Evolutionary conservation across 2,113 vertebrate genomes (phyloP).

Genomic region (Nipponia nippon): DNA sequence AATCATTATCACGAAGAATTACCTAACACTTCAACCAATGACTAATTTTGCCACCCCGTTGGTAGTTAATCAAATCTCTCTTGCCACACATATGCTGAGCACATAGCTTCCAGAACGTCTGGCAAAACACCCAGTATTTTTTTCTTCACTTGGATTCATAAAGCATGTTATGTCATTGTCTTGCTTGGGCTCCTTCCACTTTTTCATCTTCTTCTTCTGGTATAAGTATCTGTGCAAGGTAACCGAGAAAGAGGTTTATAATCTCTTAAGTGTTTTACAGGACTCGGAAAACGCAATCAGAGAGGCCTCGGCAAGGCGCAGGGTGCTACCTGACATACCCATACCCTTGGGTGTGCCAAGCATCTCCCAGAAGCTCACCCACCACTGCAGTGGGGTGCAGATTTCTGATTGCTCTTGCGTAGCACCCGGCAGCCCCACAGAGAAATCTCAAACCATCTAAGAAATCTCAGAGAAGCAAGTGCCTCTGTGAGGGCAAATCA

Average conservation of each 20-base stretch:
- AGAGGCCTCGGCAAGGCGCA: rapidly evolving
- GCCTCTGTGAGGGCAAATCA: neutral
- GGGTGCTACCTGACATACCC: neutral
- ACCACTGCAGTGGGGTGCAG: rapidly evolving
- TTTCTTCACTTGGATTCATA: neutral
- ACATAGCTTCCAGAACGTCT: neutral
- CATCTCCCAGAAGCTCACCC: neutral
- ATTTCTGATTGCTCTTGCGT: neutral
- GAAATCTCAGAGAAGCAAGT: neutral
- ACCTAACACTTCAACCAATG: neutral
- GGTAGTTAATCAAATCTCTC: neutral
- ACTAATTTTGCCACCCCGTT: slow-evolving; percentile 31
- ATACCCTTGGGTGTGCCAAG: neutral
- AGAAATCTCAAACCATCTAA: neutral
- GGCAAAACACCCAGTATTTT: slow-evolving; percentile 1
- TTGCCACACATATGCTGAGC: slow-evolving; percentile 2
- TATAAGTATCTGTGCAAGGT: neutral
- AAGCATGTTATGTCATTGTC: neutral
- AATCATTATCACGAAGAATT: neutral
- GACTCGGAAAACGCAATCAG: rapidly evolving
- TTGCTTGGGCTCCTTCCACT: neutral
- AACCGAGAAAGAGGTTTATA: neutral
- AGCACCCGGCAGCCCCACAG: neutral
- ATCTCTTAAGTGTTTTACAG: neutral
- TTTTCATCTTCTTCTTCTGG: neutral